phyloP scores from a whole-genome alignment of 2,113 vertebrate species.

The Castor canadensis region DNA sequence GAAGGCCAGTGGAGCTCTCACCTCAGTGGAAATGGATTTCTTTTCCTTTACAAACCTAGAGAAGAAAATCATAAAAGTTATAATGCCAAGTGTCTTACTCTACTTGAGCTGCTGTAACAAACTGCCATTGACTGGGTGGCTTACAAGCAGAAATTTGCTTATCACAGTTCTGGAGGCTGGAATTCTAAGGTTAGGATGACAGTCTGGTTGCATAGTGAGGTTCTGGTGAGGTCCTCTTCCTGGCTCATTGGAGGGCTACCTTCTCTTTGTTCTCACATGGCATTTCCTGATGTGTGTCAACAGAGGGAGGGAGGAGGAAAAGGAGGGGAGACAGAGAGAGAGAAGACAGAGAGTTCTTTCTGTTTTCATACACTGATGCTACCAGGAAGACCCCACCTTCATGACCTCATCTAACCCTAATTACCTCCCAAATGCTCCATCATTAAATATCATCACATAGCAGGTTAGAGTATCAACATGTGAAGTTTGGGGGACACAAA shows the following conservation, averaged over 20 bases:
- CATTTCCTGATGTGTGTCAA: neutral
- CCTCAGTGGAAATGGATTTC: neutral
- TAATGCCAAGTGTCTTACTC: neutral
- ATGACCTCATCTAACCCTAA: neutral
- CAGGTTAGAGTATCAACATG: neutral
- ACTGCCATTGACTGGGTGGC: neutral
- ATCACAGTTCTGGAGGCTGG: neutral
- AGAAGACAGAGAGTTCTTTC: neutral
- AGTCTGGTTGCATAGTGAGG: neutral
- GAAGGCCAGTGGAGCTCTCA: neutral
- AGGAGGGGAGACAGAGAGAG: too few relatives aligned
- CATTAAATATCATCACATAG: neutral
- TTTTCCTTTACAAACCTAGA: conserved; percentile 11
- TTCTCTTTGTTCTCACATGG: neutral
- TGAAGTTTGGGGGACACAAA: neutral
- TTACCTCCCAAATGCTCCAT: neutral
- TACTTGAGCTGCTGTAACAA: neutral
- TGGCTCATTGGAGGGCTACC: neutral
- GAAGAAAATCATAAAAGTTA: neutral
- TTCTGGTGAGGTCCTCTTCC: neutral
- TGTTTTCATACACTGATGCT: neutral
- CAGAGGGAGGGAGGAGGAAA: neutral
- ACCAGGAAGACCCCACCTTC: neutral
- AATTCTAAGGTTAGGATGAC: neutral
- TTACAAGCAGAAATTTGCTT: neutral